A percentile compares a stretch with the other conserved stretches of the same genome.
These are phyloP conservation scores for Cryptocheilus praepositus DNA, from an alignment of 2,888 invertebrate genomes.

Conservation along the genomic window DNA sequence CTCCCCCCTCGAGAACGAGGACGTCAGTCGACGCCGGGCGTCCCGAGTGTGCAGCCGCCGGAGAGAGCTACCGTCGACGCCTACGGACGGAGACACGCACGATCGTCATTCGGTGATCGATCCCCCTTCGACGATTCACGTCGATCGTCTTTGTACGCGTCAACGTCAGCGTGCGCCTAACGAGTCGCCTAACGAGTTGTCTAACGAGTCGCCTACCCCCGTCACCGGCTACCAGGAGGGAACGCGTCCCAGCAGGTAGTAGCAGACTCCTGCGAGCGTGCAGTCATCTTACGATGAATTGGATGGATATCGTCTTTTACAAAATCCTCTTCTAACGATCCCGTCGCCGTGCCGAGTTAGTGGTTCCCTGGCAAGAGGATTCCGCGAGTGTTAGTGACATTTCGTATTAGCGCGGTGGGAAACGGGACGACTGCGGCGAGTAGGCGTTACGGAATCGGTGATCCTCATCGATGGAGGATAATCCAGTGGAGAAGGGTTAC, in stretches of 20 bases:
- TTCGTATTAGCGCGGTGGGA: too few relatives aligned
- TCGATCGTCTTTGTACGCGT: not conserved
- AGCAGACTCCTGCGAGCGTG: not conserved
- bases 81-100: too few relatives aligned
- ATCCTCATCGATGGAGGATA: too few relatives aligned
- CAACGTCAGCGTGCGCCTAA: not conserved
- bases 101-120: not conserved
- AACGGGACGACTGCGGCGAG: too few relatives aligned
- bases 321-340: slow-evolving; percentile 52
- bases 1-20: slow-evolving; percentile 35
- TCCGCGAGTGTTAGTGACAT: too few relatives aligned
- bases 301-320: slow-evolving; percentile 56
- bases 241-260: not conserved
- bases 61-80: slow-evolving; percentile 18
- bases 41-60: slow-evolving; percentile 55
- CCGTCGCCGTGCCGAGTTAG: too few relatives aligned
- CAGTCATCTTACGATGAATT: slow-evolving; percentile 35
- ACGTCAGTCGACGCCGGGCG: slow-evolving; percentile 73
- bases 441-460: too few relatives aligned
- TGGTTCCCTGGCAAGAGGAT: too few relatives aligned
- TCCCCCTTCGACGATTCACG: not conserved
- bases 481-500: too few relatives aligned
- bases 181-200: too few relatives aligned
- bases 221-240: too few relatives aligned
- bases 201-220: too few relatives aligned